These are phyloP conservation scores for Neoarius graeffei DNA, from an alignment of 2,113 vertebrate species.

Conservation along the genomic window DNA sequence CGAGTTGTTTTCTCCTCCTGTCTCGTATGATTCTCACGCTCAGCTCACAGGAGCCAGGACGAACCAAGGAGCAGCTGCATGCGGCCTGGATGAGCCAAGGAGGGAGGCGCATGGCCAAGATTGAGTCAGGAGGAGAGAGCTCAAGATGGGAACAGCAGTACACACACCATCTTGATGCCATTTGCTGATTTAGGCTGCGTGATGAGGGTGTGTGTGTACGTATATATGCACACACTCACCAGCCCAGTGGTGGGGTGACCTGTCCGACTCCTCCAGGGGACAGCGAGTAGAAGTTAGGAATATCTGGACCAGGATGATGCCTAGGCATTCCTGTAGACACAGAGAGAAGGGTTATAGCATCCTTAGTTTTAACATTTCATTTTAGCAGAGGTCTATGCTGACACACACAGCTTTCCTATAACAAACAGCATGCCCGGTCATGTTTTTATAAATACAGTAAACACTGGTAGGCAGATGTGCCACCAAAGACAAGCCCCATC, in stretches of 20 bases:
- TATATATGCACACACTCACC: slow-evolving; percentile 83
- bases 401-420: not conserved
- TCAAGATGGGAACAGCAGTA: slow-evolving; percentile 17
- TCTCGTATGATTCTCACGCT: slow-evolving; percentile 24
- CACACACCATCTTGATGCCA: slow-evolving; percentile 16
- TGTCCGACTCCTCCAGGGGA: slow-evolving; percentile 94
- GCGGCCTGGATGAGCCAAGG: slow-evolving; percentile 8
- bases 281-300: slow-evolving; percentile 94
- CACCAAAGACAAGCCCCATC: not conserved
- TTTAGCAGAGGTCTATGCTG: not conserved
- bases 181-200: slow-evolving; percentile 41
- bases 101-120: slow-evolving; percentile 21
- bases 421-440: not conserved
- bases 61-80: slow-evolving; percentile 17
- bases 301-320: slow-evolving; percentile 91
- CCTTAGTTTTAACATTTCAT: not conserved
- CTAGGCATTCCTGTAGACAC: slow-evolving; percentile 84
- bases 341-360: not conserved
- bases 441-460: not conserved
- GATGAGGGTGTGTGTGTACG: slow-evolving; percentile 53
- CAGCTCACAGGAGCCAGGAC: slow-evolving; percentile 16
- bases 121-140: slow-evolving; percentile 13
- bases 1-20: not conserved
- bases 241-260: slow-evolving; percentile 95
- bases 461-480: not conserved